Evolutionary conservation across 1,140 invertebrate genomes (phyloP), one percentile per base, ranked within the genome.

Genomic region (honey bee (Apis mellifera)): DNA sequence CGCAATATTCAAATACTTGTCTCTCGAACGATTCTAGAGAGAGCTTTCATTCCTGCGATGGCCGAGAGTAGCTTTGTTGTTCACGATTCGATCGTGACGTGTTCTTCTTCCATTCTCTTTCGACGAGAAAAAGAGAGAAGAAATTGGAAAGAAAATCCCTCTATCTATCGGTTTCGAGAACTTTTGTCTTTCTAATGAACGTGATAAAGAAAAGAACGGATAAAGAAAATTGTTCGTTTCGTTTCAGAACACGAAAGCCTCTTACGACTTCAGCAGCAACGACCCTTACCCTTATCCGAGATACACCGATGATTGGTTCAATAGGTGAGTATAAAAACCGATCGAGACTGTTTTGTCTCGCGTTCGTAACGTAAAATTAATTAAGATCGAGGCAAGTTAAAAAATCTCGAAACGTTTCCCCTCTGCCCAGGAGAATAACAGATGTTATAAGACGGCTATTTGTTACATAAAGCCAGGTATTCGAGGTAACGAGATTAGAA

Each of bases 241-340:
- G 89, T 95, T 95, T 80, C 95, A 99, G 98, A 99, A 99, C 90
- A 98, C 98, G 1, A 96, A 97, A 94, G 99, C 99, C 4, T 99
- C 98, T 88, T 99, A 99, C 93, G 99, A 99, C 93, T 99, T 99
- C 94, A 99, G 98, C 94, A 99, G 98, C 92, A 99, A 99, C 91
- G 99, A 99, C 93, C 98, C 98, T 9, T 99, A 96, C 92, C 99
- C 99, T 0, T 99, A 99, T 94, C 99, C 99, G 12, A 95, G 98
- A 83, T 99, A 99, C 91, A 99, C 98, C 0, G 98, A 99, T 89
- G 98, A 99, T 92, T 99, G 98, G 98, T 99, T 99, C 92, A 99
- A 99, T 95, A 99, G 98, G 98, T 98, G 94, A 96, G 94, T 26
- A 32, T 0, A 52, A 64, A 82, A 74, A n/a, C n/a, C 15, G 55